Base-by-base conservation (phyloP, 2,113 vertebrate genomes). In the Phoenicopterus ruber region DNA sequence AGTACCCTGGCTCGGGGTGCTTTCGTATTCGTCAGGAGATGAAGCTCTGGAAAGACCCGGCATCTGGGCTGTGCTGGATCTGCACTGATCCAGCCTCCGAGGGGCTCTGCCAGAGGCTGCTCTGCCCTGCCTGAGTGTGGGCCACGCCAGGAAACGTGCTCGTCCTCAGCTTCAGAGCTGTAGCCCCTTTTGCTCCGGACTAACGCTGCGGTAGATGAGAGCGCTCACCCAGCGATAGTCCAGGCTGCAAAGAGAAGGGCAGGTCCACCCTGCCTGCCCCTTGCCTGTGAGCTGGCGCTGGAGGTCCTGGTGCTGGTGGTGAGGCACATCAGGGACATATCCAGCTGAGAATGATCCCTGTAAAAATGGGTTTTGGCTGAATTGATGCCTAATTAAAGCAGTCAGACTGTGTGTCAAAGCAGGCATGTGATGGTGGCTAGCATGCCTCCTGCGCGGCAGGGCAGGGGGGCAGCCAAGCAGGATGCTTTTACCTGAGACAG, bases 211-310 rank as follows among this genome's bases (percentile, higher is more conserved):
- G 46, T 32, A 34, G 52, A 66, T 2, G 10, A 50, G 69, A 55
- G 32, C 1, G 1, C 73, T 52, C 2, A 4, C 47, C 21, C 32
- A 32, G 36, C 2, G 2, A 1, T 1, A 55, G n/a, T 49, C 42
- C 42, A 21, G n/a, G 13, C 42, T 65, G n/a, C 38, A 46, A n/a
- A 62, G 42, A 21, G n/a, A 22, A 76, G 42, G 52, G 59, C 61
- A 66, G 54, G 62, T 59, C n/a, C 28, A 32, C 22, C 50, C 36
- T 40, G 31, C 78, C 77, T 55, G 40, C 18, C 49, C 61, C 73
- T 62, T 3, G 1, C 10, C 32, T 2, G 1, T 28, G 21, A 52
- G 21, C 38, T 2, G 5, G 62, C n/a, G 5, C 31, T 31, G 29
- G 18, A 31, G n/a, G 42, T 66, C 62, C 54, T 78, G 46, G 25